A percentile compares a stretch with the other conserved stretches of the same genome.
These are phyloP conservation scores for Pachycephus smyrnensis DNA, from an alignment of 2,888 invertebrate genomes.

Conservation along the genomic window DNA sequence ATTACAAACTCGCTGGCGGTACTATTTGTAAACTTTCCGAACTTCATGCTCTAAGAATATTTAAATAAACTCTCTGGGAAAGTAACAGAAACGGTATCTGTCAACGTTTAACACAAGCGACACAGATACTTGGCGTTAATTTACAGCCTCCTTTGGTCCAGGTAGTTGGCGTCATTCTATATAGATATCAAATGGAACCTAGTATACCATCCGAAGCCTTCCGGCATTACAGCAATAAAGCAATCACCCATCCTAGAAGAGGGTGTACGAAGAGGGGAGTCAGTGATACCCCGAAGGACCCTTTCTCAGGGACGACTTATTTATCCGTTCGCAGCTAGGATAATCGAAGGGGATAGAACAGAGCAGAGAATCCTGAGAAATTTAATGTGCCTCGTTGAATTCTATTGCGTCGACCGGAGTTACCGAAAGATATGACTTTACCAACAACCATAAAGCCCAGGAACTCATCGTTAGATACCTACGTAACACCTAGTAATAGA, in stretches of 20 bases:
- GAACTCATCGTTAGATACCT: conserved; percentile 1
- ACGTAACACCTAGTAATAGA: neutral
- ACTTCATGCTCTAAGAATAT: neutral
- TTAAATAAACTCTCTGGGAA: neutral
- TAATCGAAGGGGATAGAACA: conserved; percentile 7
- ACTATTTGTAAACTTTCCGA: neutral
- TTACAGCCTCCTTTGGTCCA: neutral
- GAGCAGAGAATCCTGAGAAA: conserved; percentile 12
- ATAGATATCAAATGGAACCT: neutral
- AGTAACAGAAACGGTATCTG: neutral
- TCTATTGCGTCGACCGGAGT: conserved; percentile 17
- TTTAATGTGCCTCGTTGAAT: conserved; percentile 23
- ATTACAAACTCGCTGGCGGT: conserved; percentile 15
- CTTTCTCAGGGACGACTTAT: neutral
- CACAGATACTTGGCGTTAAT: neutral
- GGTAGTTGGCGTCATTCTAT: neutral
- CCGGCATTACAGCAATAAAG: conserved; percentile 4
- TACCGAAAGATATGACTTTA: conserved; percentile 23
- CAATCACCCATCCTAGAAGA: neutral
- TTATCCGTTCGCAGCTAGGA: neutral
- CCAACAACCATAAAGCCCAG: conserved; percentile 20
- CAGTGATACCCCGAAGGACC: conserved; percentile 1
- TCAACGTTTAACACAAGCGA: neutral
- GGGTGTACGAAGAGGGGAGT: neutral
- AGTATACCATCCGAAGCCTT: neutral